A percentile compares a stretch with the other conserved stretches of the same genome.
phyloP scores from a whole-genome alignment of 2,113 vertebrate genomes.

The Ornithorhynchus anatinus region DNA sequence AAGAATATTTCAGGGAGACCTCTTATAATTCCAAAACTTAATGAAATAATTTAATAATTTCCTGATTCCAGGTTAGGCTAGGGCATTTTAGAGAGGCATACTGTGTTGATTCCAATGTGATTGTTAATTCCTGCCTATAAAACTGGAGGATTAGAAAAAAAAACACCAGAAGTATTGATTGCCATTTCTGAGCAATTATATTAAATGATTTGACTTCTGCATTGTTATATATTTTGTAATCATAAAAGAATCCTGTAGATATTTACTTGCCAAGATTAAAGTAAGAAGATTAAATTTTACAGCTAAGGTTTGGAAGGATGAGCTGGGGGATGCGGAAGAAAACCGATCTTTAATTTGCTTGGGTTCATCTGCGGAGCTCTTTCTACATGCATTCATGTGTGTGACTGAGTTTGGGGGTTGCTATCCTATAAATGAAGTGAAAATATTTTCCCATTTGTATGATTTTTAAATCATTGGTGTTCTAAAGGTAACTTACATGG shows the following conservation, averaged over 20 bases:
- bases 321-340: too few relatives aligned
- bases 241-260: background rate
- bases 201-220: background rate
- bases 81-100: background rate
- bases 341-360: too few relatives aligned
- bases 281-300: background rate
- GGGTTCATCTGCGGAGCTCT: too few relatives aligned
- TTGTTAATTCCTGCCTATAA: background rate
- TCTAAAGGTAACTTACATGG: too few relatives aligned
- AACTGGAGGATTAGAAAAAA: slow-evolving; percentile 5
- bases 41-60: slow-evolving; percentile 26
- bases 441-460: too few relatives aligned
- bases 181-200: background rate
- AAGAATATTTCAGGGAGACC: slow-evolving; percentile 25
- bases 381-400: too few relatives aligned
- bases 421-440: too few relatives aligned
- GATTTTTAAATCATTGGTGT: too few relatives aligned
- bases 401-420: too few relatives aligned
- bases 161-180: background rate
- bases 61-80: background rate
- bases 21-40: slow-evolving; percentile 33
- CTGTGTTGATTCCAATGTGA: background rate
- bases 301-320: too few relatives aligned
- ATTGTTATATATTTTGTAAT: background rate
- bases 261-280: background rate